Evolutionary conservation across 2,797 vertebrate genomes (phyloP).

Genomic region (Erithacus rubecula): DNA sequence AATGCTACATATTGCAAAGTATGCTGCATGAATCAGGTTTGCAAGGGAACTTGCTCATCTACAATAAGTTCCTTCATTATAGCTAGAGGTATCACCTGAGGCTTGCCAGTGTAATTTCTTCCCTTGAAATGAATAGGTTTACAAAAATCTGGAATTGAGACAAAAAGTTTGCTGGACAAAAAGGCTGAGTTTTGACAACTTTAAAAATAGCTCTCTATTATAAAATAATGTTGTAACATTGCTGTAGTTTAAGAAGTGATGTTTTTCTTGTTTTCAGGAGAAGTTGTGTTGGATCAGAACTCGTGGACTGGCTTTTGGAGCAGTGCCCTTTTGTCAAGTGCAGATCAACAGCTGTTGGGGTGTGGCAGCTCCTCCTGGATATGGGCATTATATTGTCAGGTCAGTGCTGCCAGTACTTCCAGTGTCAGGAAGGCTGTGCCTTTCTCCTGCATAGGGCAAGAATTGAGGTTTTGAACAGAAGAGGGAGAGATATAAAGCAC

Average conservation of each 20-base stretch:
- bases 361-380: constrained; percentile 96
- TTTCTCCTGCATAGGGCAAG: neutral
- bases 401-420: constrained; percentile 62
- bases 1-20: neutral
- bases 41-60: neutral
- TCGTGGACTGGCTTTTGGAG: constrained; percentile 95
- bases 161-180: neutral
- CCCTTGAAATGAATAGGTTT: neutral
- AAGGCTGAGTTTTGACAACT: neutral
- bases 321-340: constrained; percentile 92
- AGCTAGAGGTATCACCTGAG: neutral
- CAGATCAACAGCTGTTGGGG: constrained; percentile 86
- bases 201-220: neutral
- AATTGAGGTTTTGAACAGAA: neutral
- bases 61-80: neutral
- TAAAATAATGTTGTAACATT: neutral
- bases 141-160: neutral
- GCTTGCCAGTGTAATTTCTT: neutral
- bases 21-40: neutral
- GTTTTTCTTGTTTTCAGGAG: constrained; percentile 75
- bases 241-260: neutral
- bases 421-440: neutral
- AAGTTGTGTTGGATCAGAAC: constrained; percentile 93
- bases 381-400: constrained; percentile 94
- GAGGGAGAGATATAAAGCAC: neutral